A percentile compares a stretch with the other conserved stretches of the same genome.
Conservation (phyloP, 2,888 invertebrate genomes). For the Epiperipatus broadwayi region DNA sequence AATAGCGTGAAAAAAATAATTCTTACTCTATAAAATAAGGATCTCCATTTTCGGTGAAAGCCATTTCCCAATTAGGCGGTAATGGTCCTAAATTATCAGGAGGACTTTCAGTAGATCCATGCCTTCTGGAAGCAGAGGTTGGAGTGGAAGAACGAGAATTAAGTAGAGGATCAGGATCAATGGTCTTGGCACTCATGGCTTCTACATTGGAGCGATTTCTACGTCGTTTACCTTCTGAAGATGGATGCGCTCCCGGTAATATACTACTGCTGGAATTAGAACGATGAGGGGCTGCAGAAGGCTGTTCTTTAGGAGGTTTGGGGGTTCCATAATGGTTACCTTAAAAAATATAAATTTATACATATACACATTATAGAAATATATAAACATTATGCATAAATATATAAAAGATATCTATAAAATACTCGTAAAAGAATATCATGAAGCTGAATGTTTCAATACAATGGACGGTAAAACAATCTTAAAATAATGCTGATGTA, state of each 20-base stretch:
- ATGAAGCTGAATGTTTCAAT: no score
- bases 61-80: constrained; percentile 92
- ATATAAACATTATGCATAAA: no score
- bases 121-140: no score
- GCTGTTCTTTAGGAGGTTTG: constrained; percentile 31
- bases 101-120: no score
- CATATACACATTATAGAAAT: no score
- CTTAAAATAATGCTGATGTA: no score
- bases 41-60: constrained; percentile 87
- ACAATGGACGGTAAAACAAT: no score
- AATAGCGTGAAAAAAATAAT: constrained; percentile 31
- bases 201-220: constrained; percentile 38
- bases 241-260: constrained; percentile 34
- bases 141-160: no score
- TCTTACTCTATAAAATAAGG: constrained; percentile 79
- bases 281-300: constrained; percentile 21
- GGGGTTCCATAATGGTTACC: constrained; percentile 42
- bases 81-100: constrained; percentile 72
- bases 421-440: no score
- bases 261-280: constrained; percentile 19
- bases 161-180: constrained; percentile 22
- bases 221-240: constrained; percentile 35
- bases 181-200: constrained; percentile 30
- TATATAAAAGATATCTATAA: background rate
- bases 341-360: constrained; percentile 20